These are phyloP conservation scores for Leptopilina myrica DNA, from an alignment of 2,888 invertebrate species.

Conservation along the genomic window DNA sequence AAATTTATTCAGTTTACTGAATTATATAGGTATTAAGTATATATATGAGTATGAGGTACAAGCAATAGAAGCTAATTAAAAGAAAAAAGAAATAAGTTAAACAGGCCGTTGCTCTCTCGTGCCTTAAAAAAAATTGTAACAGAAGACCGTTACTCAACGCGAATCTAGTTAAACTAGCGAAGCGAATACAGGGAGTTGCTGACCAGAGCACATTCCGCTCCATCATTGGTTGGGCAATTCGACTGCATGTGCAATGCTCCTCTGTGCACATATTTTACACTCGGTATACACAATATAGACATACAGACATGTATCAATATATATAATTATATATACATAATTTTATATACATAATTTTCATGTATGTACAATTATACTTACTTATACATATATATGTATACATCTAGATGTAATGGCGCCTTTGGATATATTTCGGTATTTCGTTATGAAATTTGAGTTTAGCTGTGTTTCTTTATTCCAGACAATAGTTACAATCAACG, in stretches of 20 bases:
- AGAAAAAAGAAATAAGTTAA: background rate
- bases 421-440: too few relatives aligned
- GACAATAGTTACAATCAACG: too few relatives aligned
- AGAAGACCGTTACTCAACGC: slow-evolving; percentile 29
- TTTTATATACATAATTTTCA: too few relatives aligned
- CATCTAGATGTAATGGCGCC: too few relatives aligned
- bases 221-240: slow-evolving; percentile 28
- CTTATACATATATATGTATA: too few relatives aligned
- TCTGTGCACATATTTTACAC: slow-evolving; percentile 22
- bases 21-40: too few relatives aligned
- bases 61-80: background rate
- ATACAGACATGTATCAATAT: background rate
- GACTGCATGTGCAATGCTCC: slow-evolving; percentile 25
- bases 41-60: background rate
- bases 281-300: background rate
- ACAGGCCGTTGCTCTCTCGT: slow-evolving; percentile 4
- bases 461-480: too few relatives aligned
- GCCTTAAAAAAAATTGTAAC: slow-evolving; percentile 23
- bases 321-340: background rate
- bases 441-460: too few relatives aligned
- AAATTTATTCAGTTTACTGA: too few relatives aligned
- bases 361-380: too few relatives aligned
- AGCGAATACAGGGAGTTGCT: slow-evolving; percentile 55
- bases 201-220: slow-evolving; percentile 52
- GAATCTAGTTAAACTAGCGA: slow-evolving; percentile 52